phyloP scores from a whole-genome alignment of 2,888 invertebrate species.

The Matsumyia berberina region DNA sequence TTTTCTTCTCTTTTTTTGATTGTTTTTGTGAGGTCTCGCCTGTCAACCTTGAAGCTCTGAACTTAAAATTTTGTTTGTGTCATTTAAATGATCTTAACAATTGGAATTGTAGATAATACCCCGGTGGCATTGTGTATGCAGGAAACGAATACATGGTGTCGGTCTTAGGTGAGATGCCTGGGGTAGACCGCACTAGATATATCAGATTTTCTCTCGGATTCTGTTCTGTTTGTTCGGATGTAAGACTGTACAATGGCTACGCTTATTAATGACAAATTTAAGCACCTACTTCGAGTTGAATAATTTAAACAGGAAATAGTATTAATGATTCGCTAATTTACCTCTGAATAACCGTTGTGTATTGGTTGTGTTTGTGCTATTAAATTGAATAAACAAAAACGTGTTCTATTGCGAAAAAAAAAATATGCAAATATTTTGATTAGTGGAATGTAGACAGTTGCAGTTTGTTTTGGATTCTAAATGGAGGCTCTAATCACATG shows the following conservation, averaged over 20 bases:
- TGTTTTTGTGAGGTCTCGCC: conserved; percentile 46
- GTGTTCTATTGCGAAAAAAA: background rate
- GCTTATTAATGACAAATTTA: conserved; percentile 4
- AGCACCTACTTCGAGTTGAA: background rate
- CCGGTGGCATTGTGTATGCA: conserved; percentile 14
- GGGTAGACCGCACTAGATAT: conserved; percentile 36
- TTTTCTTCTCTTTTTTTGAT: conserved; percentile 20
- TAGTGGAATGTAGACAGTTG: too few species aligned
- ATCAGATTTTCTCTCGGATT: conserved; percentile 14
- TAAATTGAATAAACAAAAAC: background rate
- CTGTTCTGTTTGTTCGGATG: conserved; percentile 10
- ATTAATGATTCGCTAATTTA: conserved; percentile 29
- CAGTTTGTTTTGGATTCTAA: too few species aligned
- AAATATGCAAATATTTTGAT: too few species aligned
- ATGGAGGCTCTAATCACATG: too few species aligned
- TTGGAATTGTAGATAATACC: conserved; percentile 36
- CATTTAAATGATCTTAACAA: conserved; percentile 61
- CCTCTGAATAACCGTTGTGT: background rate
- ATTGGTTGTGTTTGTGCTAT: background rate
- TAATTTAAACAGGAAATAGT: conserved; percentile 31
- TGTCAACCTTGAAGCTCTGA: conserved; percentile 64
- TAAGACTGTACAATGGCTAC: background rate
- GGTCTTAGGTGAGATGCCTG: conserved; percentile 47
- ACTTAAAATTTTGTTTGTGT: conserved; percentile 50
- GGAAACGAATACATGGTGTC: conserved; percentile 39